Percentiles rank a stretch among this genome's conserved stretches.
phyloP scores from a whole-genome alignment of 2,113 vertebrate species.

The Pterophyllum scalare region DNA sequence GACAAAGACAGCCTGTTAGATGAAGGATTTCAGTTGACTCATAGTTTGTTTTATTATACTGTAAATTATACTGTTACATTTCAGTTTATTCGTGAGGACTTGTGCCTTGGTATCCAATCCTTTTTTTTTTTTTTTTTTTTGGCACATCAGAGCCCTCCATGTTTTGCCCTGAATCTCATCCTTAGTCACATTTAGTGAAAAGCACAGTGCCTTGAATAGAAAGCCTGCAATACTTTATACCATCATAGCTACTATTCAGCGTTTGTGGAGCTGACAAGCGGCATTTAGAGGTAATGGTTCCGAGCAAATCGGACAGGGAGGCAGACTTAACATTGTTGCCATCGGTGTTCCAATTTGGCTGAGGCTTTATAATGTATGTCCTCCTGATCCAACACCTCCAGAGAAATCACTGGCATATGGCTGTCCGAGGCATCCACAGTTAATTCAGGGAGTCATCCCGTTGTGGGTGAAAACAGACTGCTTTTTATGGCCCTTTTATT shows the following conservation, averaged over 20 bases:
- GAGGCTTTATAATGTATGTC: conserved; percentile 7
- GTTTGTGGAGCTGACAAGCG: conserved; percentile 13
- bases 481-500: conserved; percentile 60
- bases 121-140: neutral
- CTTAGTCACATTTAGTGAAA: conserved; percentile 2
- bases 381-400: conserved; percentile 24
- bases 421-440: conserved; percentile 7
- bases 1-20: neutral
- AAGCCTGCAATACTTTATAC: conserved; percentile 1
- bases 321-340: neutral
- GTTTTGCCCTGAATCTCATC: neutral
- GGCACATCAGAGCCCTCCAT: neutral
- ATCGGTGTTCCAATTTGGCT: conserved; percentile 26
- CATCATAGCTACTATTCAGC: neutral
- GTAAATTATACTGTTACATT: neutral
- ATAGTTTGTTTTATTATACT: neutral
- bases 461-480: conserved; percentile 32
- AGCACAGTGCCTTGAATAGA: neutral
- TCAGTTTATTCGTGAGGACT: conserved; percentile 3
- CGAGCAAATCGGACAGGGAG: conserved; percentile 20
- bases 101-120: neutral
- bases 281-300: conserved; percentile 16
- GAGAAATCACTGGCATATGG: conserved; percentile 9
- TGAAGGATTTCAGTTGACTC: neutral
- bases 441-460: conserved; percentile 28